Percentiles rank a stretch among this genome's conserved stretches.
Evolutionary conservation across 1,140 invertebrate genomes (phyloP).

Genomic region (Drosophila ambigua): DNA sequence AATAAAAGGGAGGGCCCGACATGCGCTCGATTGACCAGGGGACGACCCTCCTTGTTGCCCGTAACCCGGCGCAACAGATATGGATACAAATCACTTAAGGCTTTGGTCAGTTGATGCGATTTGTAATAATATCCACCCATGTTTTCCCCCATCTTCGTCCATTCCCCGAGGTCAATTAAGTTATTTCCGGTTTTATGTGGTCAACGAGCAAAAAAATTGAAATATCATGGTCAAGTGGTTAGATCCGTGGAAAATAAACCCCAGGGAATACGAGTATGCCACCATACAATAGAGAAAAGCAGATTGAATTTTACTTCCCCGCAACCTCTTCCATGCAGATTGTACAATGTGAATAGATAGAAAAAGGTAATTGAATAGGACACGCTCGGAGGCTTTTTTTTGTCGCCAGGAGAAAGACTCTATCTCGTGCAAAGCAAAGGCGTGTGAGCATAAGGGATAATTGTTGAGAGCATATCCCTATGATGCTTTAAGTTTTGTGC

Average conservation of each 20-base stretch:
- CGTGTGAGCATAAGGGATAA: conserved; percentile 24
- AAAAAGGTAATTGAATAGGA: conserved; percentile 55
- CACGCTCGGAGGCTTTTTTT: neutral
- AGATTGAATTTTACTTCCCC: conserved; percentile 39
- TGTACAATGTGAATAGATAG: conserved; percentile 34
- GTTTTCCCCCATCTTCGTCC: conserved; percentile 10
- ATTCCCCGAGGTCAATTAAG: conserved; percentile 75
- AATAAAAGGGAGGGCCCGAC: neutral
- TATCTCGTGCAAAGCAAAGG: conserved; percentile 5
- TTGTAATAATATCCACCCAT: conserved; percentile 56
- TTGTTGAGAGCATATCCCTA: conserved; percentile 17
- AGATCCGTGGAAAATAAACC: conserved; percentile 54
- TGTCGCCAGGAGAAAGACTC: too few species aligned
- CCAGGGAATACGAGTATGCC: conserved; percentile 19
- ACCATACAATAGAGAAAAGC: conserved; percentile 5
- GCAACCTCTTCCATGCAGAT: conserved; percentile 10
- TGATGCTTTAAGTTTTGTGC: conserved; percentile 46
- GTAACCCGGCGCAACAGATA: conserved; percentile 67
- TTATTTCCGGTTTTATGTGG: conserved; percentile 77
- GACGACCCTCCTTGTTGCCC: conserved; percentile 41
- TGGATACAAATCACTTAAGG: conserved; percentile 68
- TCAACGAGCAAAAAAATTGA: conserved; percentile 46
- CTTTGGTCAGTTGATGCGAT: conserved; percentile 76
- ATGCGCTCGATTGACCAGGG: conserved; percentile 27
- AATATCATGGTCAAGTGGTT: conserved; percentile 66